Percentiles rank a stretch among this genome's conserved stretches.
Evolutionary conservation across 2,888 invertebrate genomes (phyloP).

Genomic region (Sympetrum striolatum): DNA sequence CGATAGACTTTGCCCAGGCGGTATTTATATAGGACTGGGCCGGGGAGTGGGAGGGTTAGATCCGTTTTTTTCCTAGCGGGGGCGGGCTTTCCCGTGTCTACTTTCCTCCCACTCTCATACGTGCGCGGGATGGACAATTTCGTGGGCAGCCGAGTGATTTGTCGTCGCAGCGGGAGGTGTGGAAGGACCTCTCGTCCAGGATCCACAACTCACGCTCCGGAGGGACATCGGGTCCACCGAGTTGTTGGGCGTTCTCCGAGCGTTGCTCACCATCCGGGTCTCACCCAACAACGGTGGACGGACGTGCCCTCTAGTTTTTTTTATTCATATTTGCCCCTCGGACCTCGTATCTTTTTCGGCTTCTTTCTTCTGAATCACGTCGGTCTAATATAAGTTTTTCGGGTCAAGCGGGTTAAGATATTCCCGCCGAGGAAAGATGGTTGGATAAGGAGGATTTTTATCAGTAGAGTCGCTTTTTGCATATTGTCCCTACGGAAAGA

Average conservation of each 20-base stretch:
- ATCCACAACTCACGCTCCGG: constrained; percentile 3
- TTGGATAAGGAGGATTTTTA: neutral
- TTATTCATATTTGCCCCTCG: neutral
- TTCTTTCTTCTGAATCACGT: neutral
- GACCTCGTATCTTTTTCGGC: neutral
- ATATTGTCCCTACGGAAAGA: neutral
- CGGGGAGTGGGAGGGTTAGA: neutral
- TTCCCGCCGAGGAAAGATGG: neutral
- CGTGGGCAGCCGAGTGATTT: constrained; percentile 14
- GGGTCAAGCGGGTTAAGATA: neutral
- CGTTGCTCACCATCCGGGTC: constrained; percentile 11
- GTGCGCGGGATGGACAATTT: constrained; percentile 19
- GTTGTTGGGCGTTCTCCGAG: neutral
- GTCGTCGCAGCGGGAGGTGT: neutral
- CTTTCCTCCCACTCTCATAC: neutral
- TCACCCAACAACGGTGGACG: neutral
- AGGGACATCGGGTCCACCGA: neutral
- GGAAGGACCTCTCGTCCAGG: neutral
- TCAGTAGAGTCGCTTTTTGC: neutral
- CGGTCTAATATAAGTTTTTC: neutral
- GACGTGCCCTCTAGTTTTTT: neutral
- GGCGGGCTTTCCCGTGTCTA: neutral
- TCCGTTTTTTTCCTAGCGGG: neutral
- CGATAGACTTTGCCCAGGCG: neutral
- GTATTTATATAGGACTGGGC: neutral